Conservation (phyloP, 2,797 vertebrate species). For the Sebastes matsubarae region DNA sequence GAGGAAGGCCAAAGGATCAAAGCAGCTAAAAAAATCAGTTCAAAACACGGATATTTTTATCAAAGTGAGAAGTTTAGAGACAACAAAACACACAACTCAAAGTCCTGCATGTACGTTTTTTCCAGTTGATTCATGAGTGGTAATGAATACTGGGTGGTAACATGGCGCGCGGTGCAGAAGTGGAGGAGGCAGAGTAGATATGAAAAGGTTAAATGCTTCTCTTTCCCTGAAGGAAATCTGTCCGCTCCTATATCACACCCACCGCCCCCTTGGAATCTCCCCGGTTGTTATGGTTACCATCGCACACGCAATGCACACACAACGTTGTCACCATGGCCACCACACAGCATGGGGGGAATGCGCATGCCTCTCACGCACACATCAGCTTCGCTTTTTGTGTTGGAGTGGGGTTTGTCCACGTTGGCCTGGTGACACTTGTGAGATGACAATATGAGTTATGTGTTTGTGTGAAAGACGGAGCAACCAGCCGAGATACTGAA, state of each 20-base stretch:
- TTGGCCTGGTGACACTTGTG: conserved; percentile 28
- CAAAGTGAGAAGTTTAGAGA: neutral
- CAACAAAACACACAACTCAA: neutral
- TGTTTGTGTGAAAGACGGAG: conserved; percentile 23
- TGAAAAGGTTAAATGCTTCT: conserved; percentile 53
- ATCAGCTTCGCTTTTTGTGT: conserved; percentile 25
- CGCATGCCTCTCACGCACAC: neutral
- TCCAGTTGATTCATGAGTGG: neutral
- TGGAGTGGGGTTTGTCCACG: neutral
- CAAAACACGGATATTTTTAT: neutral
- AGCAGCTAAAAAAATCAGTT: neutral
- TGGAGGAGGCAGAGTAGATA: conserved; percentile 14
- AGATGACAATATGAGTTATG: conserved; percentile 3
- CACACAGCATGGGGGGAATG: conserved; percentile 14
- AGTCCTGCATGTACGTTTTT: neutral
- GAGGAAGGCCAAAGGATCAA: neutral
- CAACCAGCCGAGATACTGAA: conserved; percentile 10
- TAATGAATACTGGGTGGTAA: neutral
- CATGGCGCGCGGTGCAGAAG: neutral
- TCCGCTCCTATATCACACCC: conserved; percentile 39
- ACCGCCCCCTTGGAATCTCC: neutral
- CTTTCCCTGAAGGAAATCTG: conserved; percentile 41
- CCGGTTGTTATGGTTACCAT: conserved; percentile 64
- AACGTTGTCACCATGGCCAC: neutral
- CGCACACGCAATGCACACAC: neutral